Conservation (phyloP, 2,888 invertebrate genomes). For the Pterobdella sp. region DNA sequence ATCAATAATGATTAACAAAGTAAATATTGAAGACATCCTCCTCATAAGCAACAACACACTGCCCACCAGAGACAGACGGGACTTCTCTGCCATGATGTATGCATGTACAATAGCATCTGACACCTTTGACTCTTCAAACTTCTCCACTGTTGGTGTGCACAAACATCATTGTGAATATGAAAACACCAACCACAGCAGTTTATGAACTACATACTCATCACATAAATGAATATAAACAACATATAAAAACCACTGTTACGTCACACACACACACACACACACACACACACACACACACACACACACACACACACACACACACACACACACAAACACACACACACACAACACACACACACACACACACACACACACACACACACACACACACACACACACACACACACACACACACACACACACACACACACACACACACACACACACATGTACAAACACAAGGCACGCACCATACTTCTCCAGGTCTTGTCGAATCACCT, state of each 20-base stretch:
- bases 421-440: not conserved
- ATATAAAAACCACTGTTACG: too few species aligned
- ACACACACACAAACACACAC: not conserved
- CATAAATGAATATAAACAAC: too few species aligned
- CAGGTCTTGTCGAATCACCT: constrained; percentile 47
- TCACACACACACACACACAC: not conserved
- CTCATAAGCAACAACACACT: not conserved
- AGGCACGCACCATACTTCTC: constrained; percentile 42
- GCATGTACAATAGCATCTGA: constrained; percentile 18
- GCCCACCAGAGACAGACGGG: constrained; percentile 14
- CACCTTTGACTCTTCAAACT: not conserved
- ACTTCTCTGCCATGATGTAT: constrained; percentile 15
- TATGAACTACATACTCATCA: too few species aligned
- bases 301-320: not conserved
- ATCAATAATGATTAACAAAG: not conserved
- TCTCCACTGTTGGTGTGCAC: not conserved
- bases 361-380: not conserved
- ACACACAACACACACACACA: not conserved
- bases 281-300: not conserved
- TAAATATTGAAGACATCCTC: not conserved
- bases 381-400: not conserved
- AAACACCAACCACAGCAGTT: not conserved
- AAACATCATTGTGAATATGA: not conserved
- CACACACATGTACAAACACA: constrained; percentile 2
- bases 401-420: constrained; percentile 3